These are phyloP conservation scores for Selene dorsalis DNA, from an alignment of 2,797 vertebrate species.

Conservation along the genomic window DNA sequence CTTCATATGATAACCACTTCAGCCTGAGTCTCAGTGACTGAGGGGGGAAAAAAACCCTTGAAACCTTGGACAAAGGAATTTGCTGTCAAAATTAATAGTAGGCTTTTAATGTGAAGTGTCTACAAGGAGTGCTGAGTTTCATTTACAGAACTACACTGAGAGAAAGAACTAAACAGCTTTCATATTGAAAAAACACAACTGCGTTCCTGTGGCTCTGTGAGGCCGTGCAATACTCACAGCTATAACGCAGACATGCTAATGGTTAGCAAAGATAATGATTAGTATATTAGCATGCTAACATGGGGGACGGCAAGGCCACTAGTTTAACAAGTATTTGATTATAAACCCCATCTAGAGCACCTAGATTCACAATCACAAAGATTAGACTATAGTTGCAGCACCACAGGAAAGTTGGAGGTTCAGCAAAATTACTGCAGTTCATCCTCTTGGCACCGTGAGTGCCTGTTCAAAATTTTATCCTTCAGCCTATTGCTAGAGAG, in stretches of 20 bases:
- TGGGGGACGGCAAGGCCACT: background rate
- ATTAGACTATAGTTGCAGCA: too few relatives aligned
- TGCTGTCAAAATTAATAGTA: constrained; percentile 6
- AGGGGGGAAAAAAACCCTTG: background rate
- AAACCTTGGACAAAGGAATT: background rate
- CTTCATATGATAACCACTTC: constrained; percentile 15
- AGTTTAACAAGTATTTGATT: background rate
- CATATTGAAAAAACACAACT: background rate
- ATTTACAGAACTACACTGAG: background rate
- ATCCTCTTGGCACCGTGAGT: background rate
- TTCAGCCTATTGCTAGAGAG: background rate
- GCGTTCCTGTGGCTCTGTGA: background rate
- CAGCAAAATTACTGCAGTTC: background rate
- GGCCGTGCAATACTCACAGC: background rate
- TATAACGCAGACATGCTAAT: background rate
- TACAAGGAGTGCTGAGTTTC: background rate
- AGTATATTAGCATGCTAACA: background rate
- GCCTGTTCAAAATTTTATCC: background rate
- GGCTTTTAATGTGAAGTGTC: constrained; percentile 17
- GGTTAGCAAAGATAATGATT: background rate
- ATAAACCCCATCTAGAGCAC: background rate
- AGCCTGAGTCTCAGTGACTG: constrained; percentile 10
- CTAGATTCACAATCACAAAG: too few relatives aligned
- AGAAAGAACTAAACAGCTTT: background rate
- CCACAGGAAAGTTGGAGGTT: background rate